Evolutionary conservation across 1,140 invertebrate genomes (phyloP).

Genomic region (Drosophila serrata): DNA sequence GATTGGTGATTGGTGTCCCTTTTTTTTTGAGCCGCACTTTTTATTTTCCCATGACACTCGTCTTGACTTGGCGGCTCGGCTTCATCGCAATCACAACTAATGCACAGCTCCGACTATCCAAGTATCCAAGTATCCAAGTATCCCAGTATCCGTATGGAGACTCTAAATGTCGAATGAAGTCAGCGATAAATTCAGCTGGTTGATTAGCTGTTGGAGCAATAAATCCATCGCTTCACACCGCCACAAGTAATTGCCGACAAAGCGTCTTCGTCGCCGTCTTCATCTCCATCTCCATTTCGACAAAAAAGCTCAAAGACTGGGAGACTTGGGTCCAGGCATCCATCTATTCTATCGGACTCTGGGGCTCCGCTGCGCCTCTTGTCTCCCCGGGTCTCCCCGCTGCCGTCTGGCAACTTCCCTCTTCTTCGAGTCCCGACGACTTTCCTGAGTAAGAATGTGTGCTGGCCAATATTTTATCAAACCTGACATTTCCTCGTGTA

Average conservation of each 20-base stretch:
- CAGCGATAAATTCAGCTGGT: slow-evolving; percentile 79
- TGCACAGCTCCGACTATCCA: slow-evolving; percentile 23
- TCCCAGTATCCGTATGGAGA: slow-evolving; percentile 34
- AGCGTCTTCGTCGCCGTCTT: slow-evolving; percentile 59
- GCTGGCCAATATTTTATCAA: slow-evolving; percentile 78
- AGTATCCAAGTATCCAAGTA: background rate
- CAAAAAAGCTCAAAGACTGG: slow-evolving; percentile 38
- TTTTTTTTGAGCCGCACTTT: slow-evolving; percentile 30
- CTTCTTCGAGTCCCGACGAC: background rate
- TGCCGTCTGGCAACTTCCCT: slow-evolving; percentile 20
- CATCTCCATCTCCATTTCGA: slow-evolving; percentile 45
- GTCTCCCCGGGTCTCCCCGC: slow-evolving; percentile 10
- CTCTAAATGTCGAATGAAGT: slow-evolving; percentile 73
- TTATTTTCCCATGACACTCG: slow-evolving; percentile 64
- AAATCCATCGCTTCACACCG: slow-evolving; percentile 74
- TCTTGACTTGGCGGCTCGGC: slow-evolving; percentile 34
- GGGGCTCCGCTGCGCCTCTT: background rate
- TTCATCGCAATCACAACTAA: slow-evolving; percentile 50
- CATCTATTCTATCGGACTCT: slow-evolving; percentile 19
- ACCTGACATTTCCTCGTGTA: slow-evolving; percentile 73
- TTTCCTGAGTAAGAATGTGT: slow-evolving; percentile 64
- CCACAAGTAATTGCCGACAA: slow-evolving; percentile 75
- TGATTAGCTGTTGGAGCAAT: slow-evolving; percentile 77
- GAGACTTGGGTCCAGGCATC: slow-evolving; percentile 22
- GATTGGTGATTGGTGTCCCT: slow-evolving; percentile 40